A percentile compares a stretch with the other conserved stretches of the same genome.
phyloP scores from a whole-genome alignment of 2,888 invertebrate species.

The Melinaea menophilus region DNA sequence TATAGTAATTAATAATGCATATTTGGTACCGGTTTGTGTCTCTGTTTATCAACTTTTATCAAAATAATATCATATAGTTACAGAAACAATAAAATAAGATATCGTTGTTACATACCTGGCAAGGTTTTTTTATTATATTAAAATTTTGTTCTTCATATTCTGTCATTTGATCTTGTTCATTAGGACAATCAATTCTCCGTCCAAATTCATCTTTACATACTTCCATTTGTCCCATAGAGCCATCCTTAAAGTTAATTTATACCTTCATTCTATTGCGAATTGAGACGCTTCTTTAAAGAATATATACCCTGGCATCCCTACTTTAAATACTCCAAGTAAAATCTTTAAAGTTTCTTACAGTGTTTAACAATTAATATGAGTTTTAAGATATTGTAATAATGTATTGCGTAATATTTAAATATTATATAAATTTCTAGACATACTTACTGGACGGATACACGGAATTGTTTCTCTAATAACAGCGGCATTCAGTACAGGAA shows the following conservation, averaged over 20 bases:
- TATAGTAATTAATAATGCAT: too few species aligned
- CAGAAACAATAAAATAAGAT: background rate
- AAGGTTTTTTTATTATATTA: background rate
- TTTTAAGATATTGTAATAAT: background rate
- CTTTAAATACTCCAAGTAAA: too few species aligned
- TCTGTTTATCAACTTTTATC: too few species aligned
- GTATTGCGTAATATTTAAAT: background rate
- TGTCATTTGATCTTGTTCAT: conserved; percentile 27
- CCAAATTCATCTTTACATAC: conserved; percentile 55
- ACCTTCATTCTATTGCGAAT: background rate
- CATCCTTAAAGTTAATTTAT: conserved; percentile 46
- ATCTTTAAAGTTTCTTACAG: too few species aligned
- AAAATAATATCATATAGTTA: too few species aligned
- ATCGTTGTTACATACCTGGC: conserved; percentile 12
- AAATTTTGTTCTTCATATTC: conserved; percentile 14
- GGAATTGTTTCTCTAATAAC: conserved; percentile 49
- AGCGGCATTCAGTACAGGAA: conserved; percentile 53
- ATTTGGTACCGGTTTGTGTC: too few species aligned
- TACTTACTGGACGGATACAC: conserved; percentile 56
- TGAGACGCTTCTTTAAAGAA: too few species aligned
- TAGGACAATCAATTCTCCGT: conserved; percentile 46
- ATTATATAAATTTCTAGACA: background rate
- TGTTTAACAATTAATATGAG: too few species aligned
- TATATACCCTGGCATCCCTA: too few species aligned
- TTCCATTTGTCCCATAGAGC: conserved; percentile 46